Conservation (phyloP, 2,113 vertebrate genomes). For the Maccullochella peelii region DNA sequence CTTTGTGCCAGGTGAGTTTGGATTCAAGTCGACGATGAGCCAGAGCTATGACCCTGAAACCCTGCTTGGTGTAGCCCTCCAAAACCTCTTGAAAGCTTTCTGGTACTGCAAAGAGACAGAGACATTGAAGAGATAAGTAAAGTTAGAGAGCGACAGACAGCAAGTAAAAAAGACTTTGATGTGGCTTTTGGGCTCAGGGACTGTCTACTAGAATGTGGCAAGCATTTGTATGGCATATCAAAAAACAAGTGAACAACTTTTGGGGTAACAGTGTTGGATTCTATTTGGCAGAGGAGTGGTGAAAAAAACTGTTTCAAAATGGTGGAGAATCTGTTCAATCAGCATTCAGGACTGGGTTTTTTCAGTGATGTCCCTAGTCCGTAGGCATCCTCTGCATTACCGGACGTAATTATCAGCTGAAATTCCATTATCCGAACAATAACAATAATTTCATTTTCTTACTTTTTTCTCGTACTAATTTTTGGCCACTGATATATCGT, state of each 20-base stretch:
- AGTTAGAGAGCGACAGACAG: not conserved
- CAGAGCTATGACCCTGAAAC: slow-evolving; percentile 96
- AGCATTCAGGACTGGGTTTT: not conserved
- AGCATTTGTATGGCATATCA: no score
- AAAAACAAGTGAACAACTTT: no score
- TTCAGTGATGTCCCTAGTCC: not conserved
- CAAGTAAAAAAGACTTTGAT: not conserved
- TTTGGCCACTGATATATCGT: not conserved
- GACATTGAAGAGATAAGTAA: not conserved
- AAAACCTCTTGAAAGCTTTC: slow-evolving; percentile 90
- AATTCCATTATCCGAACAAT: not conserved
- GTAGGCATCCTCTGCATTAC: no score
- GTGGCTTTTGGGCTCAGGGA: not conserved
- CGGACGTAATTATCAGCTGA: not conserved
- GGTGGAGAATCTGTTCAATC: not conserved
- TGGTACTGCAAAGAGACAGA: slow-evolving; percentile 86
- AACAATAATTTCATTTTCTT: not conserved
- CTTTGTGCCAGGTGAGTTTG: slow-evolving; percentile 96
- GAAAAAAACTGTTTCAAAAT: no score
- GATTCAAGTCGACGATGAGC: slow-evolving; percentile 95
- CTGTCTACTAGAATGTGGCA: no score
- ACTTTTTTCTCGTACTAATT: not conserved
- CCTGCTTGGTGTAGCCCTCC: slow-evolving; percentile 95
- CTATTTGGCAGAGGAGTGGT: no score
- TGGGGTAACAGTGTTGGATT: no score